Evolutionary conservation across 2,113 vertebrate genomes (phyloP).

Genomic region (Bubo scandiacus): DNA sequence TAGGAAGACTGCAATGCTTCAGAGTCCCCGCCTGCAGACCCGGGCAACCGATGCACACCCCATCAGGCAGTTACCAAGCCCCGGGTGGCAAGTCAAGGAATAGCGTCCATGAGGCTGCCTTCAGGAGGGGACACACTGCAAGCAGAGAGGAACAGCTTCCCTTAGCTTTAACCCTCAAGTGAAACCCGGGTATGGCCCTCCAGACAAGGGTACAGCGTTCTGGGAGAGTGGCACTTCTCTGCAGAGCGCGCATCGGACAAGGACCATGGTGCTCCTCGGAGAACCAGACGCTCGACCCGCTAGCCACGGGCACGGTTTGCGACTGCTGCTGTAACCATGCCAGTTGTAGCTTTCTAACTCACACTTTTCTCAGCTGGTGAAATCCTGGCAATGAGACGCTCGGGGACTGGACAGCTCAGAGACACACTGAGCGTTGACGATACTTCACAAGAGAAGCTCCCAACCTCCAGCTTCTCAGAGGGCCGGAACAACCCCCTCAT

Average conservation of each 20-base stretch:
- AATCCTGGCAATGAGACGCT: neutral
- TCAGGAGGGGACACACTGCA: neutral
- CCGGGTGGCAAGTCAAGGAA: neutral
- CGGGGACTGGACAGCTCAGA: neutral
- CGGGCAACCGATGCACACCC: neutral
- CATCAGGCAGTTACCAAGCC: neutral
- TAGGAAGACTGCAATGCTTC: neutral
- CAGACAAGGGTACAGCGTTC: neutral
- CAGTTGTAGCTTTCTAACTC: neutral
- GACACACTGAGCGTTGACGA: rapidly evolving
- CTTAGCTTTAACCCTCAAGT: neutral
- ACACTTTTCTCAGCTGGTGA: neutral
- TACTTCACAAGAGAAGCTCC: neutral
- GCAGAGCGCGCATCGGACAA: rapidly evolving
- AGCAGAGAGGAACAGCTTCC: neutral
- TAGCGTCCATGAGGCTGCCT: rapidly evolving
- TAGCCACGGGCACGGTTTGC: neutral
- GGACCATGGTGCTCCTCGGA: rapidly evolving
- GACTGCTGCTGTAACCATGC: neutral
- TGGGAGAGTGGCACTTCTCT: neutral
- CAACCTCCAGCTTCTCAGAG: neutral
- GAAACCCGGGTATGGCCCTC: neutral
- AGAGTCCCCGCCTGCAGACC: neutral
- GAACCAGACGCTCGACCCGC: rapidly evolving
- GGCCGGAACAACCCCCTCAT: neutral